Evolutionary conservation across 2,113 vertebrate species (phyloP).

Genomic region (Chauna torquata): DNA sequence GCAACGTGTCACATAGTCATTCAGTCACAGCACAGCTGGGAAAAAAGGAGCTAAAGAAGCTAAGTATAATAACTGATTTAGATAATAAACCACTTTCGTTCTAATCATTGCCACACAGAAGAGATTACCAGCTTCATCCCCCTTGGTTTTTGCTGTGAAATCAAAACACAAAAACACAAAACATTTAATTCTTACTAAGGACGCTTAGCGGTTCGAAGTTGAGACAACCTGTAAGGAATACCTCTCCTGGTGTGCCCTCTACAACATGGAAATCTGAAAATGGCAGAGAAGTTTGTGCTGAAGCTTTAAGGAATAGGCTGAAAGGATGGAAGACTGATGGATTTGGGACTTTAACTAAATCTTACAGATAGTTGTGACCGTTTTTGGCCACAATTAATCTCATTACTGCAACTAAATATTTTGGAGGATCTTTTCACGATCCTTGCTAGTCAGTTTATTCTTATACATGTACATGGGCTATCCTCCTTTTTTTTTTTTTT

Average conservation of each 20-base stretch:
- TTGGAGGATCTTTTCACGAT: neutral
- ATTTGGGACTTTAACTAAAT: neutral
- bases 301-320: neutral
- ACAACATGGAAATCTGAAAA: neutral
- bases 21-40: slow-evolving; percentile 45
- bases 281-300: accelerated
- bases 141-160: neutral
- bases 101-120: neutral
- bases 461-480: neutral
- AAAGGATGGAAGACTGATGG: neutral
- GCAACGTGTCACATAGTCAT: neutral
- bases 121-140: neutral
- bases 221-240: neutral
- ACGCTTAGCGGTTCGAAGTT: neutral
- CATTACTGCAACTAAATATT: neutral
- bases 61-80: slow-evolving; percentile 2
- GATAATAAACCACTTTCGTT: too few species aligned
- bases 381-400: neutral
- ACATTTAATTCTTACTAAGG: neutral
- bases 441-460: neutral
- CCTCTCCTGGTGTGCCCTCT: accelerated
- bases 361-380: neutral
- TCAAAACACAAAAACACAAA: neutral
- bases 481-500: neutral
- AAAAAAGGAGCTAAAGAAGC: neutral